Evolutionary conservation across 2,888 invertebrate genomes (phyloP).

Genomic region (Tricholauxania praeusta): DNA sequence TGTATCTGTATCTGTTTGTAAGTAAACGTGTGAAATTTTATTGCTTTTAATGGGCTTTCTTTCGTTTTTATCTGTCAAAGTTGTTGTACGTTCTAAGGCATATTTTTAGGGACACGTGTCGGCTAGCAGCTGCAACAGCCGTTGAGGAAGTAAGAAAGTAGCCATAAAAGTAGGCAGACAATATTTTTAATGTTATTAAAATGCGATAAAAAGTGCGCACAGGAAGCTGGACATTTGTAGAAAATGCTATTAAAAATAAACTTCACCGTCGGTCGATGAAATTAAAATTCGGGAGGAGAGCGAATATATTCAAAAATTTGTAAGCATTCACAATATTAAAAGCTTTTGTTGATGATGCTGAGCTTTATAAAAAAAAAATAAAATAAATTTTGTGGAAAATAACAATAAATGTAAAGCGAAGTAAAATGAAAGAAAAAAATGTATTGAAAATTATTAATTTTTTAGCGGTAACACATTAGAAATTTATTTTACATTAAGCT

Average conservation of each 20-base stretch:
- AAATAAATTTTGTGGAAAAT: too few relatives aligned
- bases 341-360: neutral
- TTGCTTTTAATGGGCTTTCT: conserved; percentile 19
- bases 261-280: neutral
- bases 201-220: neutral
- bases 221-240: too few relatives aligned
- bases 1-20: neutral
- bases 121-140: neutral
- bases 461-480: too few relatives aligned
- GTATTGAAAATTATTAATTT: too few relatives aligned
- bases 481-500: too few relatives aligned
- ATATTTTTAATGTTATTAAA: conserved; percentile 25
- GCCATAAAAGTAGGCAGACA: conserved; percentile 13
- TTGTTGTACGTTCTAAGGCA: too few relatives aligned
- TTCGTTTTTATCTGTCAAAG: conserved; percentile 10
- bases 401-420: too few relatives aligned
- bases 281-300: neutral
- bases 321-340: conserved; percentile 18
- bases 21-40: conserved; percentile 10
- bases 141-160: neutral
- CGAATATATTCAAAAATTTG: neutral
- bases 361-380: too few relatives aligned
- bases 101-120: too few relatives aligned
- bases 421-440: too few relatives aligned
- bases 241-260: conserved; percentile 29